A percentile compares a stretch with the other conserved stretches of the same genome.
phyloP scores from a whole-genome alignment of 2,888 invertebrate genomes.

The Xestia ashworthii region DNA sequence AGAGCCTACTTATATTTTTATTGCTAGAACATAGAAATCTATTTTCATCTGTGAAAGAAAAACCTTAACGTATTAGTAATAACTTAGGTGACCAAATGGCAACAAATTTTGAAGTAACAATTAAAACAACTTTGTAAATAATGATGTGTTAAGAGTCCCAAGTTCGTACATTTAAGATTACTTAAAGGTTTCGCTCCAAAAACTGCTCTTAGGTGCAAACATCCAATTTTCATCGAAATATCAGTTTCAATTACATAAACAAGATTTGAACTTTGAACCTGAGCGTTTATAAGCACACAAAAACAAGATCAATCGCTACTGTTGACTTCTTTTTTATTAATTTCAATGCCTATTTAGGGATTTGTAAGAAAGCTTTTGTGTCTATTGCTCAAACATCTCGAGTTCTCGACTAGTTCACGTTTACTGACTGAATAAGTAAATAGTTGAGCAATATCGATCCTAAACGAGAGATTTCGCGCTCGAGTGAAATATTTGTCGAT shows the following conservation, averaged over 20 bases:
- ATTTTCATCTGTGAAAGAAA: not conserved
- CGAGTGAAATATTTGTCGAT: conserved; percentile 75
- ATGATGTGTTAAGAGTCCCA: not conserved
- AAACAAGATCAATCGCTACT: not conserved
- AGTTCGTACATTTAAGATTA: conserved; percentile 10
- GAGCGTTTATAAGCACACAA: not conserved
- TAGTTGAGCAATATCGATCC: conserved; percentile 69
- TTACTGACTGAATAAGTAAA: conserved; percentile 76
- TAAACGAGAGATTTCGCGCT: conserved; percentile 69
- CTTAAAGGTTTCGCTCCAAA: conserved; percentile 31
- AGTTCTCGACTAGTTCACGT: conserved; percentile 58
- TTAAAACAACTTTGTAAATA: not conserved
- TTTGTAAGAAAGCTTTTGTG: conserved; percentile 57
- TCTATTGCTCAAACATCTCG: conserved; percentile 50
- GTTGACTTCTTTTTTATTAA: conserved; percentile 32
- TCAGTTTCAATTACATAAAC: conserved; percentile 35
- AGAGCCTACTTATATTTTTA: not conserved
- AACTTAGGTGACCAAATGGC: not conserved
- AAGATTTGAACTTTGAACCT: conserved; percentile 45
- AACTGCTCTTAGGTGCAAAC: conserved; percentile 10
- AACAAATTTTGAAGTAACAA: not conserved
- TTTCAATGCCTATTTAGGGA: conserved; percentile 22
- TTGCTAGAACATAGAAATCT: not conserved
- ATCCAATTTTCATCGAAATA: conserved; percentile 24
- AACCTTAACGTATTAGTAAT: not conserved